Evolutionary conservation across 1,140 invertebrate genomes (phyloP).

Genomic region (Physella acuta): DNA sequence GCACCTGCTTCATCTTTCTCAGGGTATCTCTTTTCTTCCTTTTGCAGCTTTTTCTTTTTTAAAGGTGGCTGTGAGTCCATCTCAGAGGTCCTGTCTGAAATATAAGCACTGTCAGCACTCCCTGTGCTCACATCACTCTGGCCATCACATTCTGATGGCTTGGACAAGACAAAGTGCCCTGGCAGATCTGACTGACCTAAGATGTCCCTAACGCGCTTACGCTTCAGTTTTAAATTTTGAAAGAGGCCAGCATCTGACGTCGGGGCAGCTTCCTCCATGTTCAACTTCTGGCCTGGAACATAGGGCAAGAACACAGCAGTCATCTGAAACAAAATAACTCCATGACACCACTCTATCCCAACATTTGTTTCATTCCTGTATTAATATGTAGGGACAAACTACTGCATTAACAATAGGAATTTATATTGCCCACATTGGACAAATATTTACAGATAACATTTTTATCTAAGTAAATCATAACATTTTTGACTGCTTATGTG

Average conservation of each 20-base stretch:
- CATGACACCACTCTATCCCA: too few relatives aligned
- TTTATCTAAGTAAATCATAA: too few relatives aligned
- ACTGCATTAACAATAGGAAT: too few relatives aligned
- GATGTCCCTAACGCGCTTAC: slow-evolving; percentile 32
- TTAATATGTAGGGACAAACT: too few relatives aligned
- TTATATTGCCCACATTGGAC: too few relatives aligned
- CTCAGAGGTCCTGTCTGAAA: slow-evolving; percentile 28
- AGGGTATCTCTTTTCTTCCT: background rate
- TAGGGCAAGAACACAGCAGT: slow-evolving; percentile 8
- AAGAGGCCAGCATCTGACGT: slow-evolving; percentile 33
- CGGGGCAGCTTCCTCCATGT: background rate
- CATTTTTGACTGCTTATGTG: too few relatives aligned
- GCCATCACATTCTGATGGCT: slow-evolving; percentile 28
- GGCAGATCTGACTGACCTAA: slow-evolving; percentile 30
- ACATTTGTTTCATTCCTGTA: too few relatives aligned
- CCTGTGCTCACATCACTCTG: slow-evolving; percentile 31
- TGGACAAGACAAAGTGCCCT: slow-evolving; percentile 14
- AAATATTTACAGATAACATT: too few relatives aligned
- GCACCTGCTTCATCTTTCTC: background rate
- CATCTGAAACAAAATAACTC: slow-evolving; percentile 20
- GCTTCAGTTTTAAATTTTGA: slow-evolving; percentile 42
- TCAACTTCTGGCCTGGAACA: background rate
- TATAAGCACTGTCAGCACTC: slow-evolving; percentile 32
- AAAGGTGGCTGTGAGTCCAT: slow-evolving; percentile 16
- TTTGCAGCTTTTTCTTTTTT: slow-evolving; percentile 1